These are phyloP conservation scores for Eilema depressum DNA, from an alignment of 2,888 invertebrate genomes.

Conservation along the genomic window DNA sequence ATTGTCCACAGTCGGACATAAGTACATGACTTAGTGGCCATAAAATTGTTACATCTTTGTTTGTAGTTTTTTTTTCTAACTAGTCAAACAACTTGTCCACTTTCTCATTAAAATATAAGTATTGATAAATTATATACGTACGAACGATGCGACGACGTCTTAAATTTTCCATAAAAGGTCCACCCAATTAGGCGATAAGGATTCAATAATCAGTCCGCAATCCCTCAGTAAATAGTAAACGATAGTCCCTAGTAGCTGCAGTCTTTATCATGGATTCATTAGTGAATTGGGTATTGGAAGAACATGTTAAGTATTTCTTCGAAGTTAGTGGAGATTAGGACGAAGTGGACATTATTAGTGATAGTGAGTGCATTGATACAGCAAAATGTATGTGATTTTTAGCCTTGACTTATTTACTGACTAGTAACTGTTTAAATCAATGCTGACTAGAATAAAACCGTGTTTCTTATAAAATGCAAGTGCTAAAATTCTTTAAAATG, in stretches of 20 bases:
- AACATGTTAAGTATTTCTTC: neutral
- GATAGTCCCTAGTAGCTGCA: conserved; percentile 44
- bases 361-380: neutral
- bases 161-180: conserved; percentile 12
- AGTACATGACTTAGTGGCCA: neutral
- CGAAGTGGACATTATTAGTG: neutral
- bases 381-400: too few species aligned
- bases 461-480: too few species aligned
- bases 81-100: conserved; percentile 35
- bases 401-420: too few species aligned
- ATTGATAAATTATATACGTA: conserved; percentile 26
- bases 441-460: too few species aligned
- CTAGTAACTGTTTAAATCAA: too few species aligned
- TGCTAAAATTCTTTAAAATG: too few species aligned
- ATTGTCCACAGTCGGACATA: neutral
- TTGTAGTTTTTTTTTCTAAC: conserved; percentile 19
- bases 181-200: conserved; percentile 54
- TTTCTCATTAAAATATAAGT: conserved; percentile 39
- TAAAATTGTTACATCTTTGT: conserved; percentile 22
- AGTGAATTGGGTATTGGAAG: conserved; percentile 34
- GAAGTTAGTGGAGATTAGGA: conserved; percentile 4
- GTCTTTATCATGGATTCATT: conserved; percentile 48
- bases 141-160: conserved; percentile 1
- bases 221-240: conserved; percentile 52
- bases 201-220: conserved; percentile 51